Percentiles rank a stretch among this genome's conserved stretches.
phyloP scores from a whole-genome alignment of 2,113 vertebrate genomes.

The Brienomyrus brachyistius region DNA sequence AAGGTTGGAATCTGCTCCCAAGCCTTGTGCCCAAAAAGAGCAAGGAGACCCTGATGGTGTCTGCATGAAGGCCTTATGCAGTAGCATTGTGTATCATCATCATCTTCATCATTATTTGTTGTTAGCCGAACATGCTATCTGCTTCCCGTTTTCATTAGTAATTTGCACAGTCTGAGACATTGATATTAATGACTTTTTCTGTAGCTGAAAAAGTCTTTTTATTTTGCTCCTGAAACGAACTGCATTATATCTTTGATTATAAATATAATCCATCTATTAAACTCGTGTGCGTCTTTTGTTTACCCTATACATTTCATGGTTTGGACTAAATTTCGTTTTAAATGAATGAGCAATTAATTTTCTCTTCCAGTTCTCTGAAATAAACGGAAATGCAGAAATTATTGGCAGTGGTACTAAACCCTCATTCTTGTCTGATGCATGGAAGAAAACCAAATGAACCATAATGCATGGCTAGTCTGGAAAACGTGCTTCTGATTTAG shows the following conservation, averaged over 20 bases:
- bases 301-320: neutral
- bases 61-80: neutral
- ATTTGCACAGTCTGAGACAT: neutral
- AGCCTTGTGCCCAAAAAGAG: slow-evolving; percentile 37
- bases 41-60: neutral
- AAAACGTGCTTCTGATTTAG: neutral
- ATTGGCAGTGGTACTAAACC: neutral
- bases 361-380: neutral
- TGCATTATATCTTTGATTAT: neutral
- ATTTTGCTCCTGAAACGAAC: neutral
- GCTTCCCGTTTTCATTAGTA: neutral
- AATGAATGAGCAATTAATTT: neutral
- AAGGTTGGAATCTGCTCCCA: slow-evolving; percentile 39
- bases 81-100: neutral
- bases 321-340: neutral
- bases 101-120: neutral
- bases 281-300: neutral
- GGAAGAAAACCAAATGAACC: slow-evolving; percentile 1
- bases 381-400: neutral
- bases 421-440: neutral
- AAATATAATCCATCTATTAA: neutral
- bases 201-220: neutral
- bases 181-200: neutral
- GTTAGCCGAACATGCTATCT: neutral
- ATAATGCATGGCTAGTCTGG: neutral